phyloP scores from a whole-genome alignment of 2,113 vertebrate genomes.

The Leptosomus discolor region DNA sequence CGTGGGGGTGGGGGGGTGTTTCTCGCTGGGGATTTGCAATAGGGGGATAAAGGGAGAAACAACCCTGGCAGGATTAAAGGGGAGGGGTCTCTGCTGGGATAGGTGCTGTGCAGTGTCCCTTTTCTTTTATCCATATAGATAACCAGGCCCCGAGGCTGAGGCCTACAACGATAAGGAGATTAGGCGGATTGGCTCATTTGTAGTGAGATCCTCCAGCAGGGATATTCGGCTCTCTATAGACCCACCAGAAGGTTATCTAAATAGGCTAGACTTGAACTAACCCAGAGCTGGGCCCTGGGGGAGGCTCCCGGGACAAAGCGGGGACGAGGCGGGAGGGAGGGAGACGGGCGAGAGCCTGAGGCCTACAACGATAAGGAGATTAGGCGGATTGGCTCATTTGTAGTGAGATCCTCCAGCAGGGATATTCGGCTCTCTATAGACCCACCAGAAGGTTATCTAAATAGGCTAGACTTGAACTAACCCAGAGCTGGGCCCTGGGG shows the following conservation, averaged over 20 bases:
- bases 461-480: constrained; percentile 69
- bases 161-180: constrained; percentile 79
- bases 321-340: background rate
- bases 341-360: constrained; percentile 49
- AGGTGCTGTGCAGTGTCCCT: constrained; percentile 45
- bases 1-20: background rate
- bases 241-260: constrained; percentile 79
- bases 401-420: constrained; percentile 73
- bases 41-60: constrained; percentile 52
- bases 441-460: constrained; percentile 79
- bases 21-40: background rate
- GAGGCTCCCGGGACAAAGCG: constrained; percentile 66
- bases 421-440: constrained; percentile 67
- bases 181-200: constrained; percentile 75
- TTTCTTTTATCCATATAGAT: constrained; percentile 61
- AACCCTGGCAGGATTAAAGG: constrained; percentile 48
- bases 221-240: constrained; percentile 67
- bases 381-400: constrained; percentile 75
- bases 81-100: constrained; percentile 43
- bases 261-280: constrained; percentile 69
- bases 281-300: constrained; percentile 63
- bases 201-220: constrained; percentile 73
- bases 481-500: constrained; percentile 63
- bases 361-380: constrained; percentile 79
- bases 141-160: constrained; percentile 69